Conservation (phyloP, 1,140 invertebrate genomes). For the Phortica variegata region DNA sequence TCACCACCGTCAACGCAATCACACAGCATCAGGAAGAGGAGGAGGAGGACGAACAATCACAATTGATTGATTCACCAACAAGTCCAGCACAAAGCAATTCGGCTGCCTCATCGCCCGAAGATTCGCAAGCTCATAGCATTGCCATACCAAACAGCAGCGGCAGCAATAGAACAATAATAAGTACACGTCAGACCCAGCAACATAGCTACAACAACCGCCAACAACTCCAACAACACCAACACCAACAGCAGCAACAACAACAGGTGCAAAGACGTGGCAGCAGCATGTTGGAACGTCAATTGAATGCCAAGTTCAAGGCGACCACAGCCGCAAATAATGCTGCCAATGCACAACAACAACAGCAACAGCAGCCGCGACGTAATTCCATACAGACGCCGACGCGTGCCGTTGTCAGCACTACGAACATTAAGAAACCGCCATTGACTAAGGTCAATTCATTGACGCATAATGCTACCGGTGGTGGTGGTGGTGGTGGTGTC, state of each 20-base stretch:
- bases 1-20: too few relatives aligned
- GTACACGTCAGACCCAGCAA: background rate
- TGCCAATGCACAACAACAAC: constrained; percentile 9
- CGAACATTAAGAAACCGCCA: constrained; percentile 37
- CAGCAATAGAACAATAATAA: constrained; percentile 3
- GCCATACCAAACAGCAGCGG: constrained; percentile 15
- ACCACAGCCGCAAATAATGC: constrained; percentile 16
- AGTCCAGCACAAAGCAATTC: constrained; percentile 33
- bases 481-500: background rate
- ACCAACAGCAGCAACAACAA: constrained; percentile 18
- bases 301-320: constrained; percentile 43
- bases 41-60: background rate
- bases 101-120: constrained; percentile 45
- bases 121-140: constrained; percentile 36
- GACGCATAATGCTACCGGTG: background rate
- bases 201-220: constrained; percentile 7
- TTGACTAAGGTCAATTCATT: constrained; percentile 46
- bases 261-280: constrained; percentile 14
- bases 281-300: constrained; percentile 47
- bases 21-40: too few relatives aligned
- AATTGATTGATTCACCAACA: constrained; percentile 9
- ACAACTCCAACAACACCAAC: constrained; percentile 12
- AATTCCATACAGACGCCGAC: constrained; percentile 42
- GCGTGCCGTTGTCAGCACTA: constrained; percentile 23
- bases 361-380: constrained; percentile 16